A percentile compares a stretch with the other conserved stretches of the same genome.
These are phyloP conservation scores for Epinotia bilunana DNA, from an alignment of 2,888 invertebrate genomes.

Conservation along the genomic window DNA sequence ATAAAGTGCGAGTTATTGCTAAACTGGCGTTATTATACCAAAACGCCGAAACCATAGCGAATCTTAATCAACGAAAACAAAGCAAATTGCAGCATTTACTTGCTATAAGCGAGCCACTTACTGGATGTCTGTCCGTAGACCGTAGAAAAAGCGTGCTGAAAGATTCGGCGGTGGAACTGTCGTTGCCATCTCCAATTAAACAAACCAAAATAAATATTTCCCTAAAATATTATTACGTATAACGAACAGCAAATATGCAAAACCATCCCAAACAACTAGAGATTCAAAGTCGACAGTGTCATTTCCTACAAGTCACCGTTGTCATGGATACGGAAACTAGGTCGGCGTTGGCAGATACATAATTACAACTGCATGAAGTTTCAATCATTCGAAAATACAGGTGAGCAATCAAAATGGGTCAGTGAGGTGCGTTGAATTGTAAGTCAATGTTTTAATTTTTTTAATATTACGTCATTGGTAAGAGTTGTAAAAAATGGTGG, in stretches of 20 bases:
- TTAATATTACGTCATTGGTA: too few relatives aligned
- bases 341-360: not conserved
- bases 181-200: conserved; percentile 58
- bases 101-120: conserved; percentile 58
- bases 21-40: conserved; percentile 20
- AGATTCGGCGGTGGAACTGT: conserved; percentile 77
- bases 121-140: conserved; percentile 85
- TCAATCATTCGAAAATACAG: not conserved
- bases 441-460: too few relatives aligned
- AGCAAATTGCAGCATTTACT: conserved; percentile 13
- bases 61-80: conserved; percentile 10
- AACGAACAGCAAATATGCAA: conserved; percentile 48
- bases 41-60: conserved; percentile 10
- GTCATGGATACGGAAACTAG: conserved; percentile 44
- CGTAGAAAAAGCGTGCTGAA: conserved; percentile 86
- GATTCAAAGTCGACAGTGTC: conserved; percentile 17
- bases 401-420: not conserved
- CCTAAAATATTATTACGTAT: conserved; percentile 53
- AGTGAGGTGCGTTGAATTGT: not conserved
- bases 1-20: conserved; percentile 19
- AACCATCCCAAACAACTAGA: conserved; percentile 46
- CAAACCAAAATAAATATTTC: conserved; percentile 49
- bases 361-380: conserved; percentile 8
- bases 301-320: conserved; percentile 14
- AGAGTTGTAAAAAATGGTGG: not conserved